Conservation (phyloP, 1,140 invertebrate species). For the Orius insidiosus region DNA sequence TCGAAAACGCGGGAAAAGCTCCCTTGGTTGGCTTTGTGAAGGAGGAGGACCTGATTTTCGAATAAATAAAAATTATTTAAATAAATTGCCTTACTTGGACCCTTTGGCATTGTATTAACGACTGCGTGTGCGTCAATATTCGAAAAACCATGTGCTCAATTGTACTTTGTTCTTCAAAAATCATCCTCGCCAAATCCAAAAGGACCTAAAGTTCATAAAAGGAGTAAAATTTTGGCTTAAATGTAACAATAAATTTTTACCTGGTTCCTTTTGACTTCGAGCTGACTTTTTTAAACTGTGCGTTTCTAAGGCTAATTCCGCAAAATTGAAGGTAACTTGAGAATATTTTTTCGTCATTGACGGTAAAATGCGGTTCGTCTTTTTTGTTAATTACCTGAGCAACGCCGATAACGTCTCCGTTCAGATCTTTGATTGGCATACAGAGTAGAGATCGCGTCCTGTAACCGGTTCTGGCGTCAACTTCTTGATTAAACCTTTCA, state of each 20-base stretch:
- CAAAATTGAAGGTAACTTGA: slow-evolving; percentile 87
- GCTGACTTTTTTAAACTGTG: slow-evolving; percentile 82
- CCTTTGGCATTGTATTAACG: slow-evolving; percentile 80
- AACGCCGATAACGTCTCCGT: slow-evolving; percentile 87
- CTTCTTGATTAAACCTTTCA: slow-evolving; percentile 77
- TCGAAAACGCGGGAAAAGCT: slow-evolving; percentile 87
- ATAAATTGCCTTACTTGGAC: slow-evolving; percentile 57
- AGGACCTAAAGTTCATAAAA: slow-evolving; percentile 56
- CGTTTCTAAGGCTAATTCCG: slow-evolving; percentile 80
- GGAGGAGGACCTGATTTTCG: slow-evolving; percentile 66
- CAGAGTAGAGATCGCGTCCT: slow-evolving; percentile 79
- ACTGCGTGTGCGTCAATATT: slow-evolving; percentile 87
- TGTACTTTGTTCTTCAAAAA: slow-evolving; percentile 93
- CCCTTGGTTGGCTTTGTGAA: slow-evolving; percentile 73
- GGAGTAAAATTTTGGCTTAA: too few relatives aligned
- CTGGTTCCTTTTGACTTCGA: slow-evolving; percentile 90
- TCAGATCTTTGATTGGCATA: slow-evolving; percentile 89
- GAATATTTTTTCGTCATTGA: slow-evolving; percentile 81
- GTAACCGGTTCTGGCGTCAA: slow-evolving; percentile 84
- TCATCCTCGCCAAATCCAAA: slow-evolving; percentile 82
- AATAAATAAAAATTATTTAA: background rate
- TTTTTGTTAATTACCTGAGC: slow-evolving; percentile 94
- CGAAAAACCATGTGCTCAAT: slow-evolving; percentile 88
- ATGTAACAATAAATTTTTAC: too few relatives aligned
- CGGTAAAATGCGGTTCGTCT: slow-evolving; percentile 59